Conservation (phyloP, 2,888 invertebrate genomes). For the Lasius platythorax region DNA sequence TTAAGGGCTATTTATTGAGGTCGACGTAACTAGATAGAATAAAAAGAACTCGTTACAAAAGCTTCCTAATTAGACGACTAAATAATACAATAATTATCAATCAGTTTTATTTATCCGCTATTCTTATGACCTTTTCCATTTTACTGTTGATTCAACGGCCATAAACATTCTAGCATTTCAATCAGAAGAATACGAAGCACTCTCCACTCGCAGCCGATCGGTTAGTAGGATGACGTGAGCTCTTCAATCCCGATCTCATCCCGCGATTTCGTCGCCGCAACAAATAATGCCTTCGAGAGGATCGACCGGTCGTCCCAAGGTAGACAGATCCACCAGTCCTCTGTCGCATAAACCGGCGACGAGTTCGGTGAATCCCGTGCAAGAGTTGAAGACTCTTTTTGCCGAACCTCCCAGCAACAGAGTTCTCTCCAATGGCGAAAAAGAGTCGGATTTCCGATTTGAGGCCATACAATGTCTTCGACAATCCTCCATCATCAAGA, state of each 20-base stretch:
- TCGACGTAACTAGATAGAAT: slow-evolving; percentile 11
- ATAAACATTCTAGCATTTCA: slow-evolving; percentile 14
- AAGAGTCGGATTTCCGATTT: slow-evolving; percentile 77
- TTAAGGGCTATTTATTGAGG: slow-evolving; percentile 29
- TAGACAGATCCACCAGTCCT: slow-evolving; percentile 83
- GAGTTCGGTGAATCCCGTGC: slow-evolving; percentile 77
- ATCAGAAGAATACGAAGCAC: slow-evolving; percentile 9
- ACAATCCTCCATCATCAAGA: slow-evolving; percentile 68
- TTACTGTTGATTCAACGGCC: slow-evolving; percentile 27
- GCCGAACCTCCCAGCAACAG: slow-evolving; percentile 68
- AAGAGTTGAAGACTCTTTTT: slow-evolving; percentile 81
- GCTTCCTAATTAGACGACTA: background rate
- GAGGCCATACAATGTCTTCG: slow-evolving; percentile 78
- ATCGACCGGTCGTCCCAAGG: slow-evolving; percentile 73
- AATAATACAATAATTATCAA: slow-evolving; percentile 40
- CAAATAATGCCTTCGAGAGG: slow-evolving; percentile 81
- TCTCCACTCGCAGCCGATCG: slow-evolving; percentile 17
- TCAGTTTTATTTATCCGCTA: slow-evolving; percentile 10
- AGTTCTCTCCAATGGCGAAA: slow-evolving; percentile 65
- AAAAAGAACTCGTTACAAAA: slow-evolving; percentile 13
- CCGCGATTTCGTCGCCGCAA: slow-evolving; percentile 44
- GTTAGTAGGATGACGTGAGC: slow-evolving; percentile 79
- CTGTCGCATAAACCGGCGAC: slow-evolving; percentile 68
- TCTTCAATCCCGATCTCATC: slow-evolving; percentile 44
- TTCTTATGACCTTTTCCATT: slow-evolving; percentile 15